Evolutionary conservation across 2,888 invertebrate genomes (phyloP).

Genomic region (Drosophila monieri): DNA sequence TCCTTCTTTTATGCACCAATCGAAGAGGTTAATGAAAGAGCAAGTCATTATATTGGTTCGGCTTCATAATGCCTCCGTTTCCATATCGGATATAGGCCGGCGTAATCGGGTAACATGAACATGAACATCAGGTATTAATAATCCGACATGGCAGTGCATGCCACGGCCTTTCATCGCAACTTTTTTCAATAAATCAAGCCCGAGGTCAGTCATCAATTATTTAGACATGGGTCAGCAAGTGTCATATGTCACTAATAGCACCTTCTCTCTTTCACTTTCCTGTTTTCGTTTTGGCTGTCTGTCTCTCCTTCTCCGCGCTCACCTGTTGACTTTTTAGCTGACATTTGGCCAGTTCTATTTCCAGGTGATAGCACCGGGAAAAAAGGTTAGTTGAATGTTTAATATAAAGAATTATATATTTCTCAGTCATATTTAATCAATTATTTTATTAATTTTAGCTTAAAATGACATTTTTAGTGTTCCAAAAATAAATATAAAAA

Average conservation of each 20-base stretch:
- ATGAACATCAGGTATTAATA: conserved; percentile 29
- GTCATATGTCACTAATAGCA: conserved; percentile 30
- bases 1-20: conserved; percentile 4
- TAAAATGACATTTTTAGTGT: too few species aligned
- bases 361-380: conserved; percentile 4
- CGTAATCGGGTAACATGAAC: conserved; percentile 23
- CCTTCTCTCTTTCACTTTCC: conserved; percentile 7
- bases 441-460: too few species aligned
- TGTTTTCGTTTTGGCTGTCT: too few species aligned
- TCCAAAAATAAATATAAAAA: too few species aligned
- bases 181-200: conserved; percentile 67
- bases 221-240: conserved; percentile 50
- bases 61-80: conserved; percentile 6
- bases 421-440: too few species aligned
- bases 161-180: conserved; percentile 18
- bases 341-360: conserved; percentile 35
- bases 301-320: conserved; percentile 12
- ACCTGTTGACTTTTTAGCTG: conserved; percentile 45
- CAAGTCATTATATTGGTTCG: conserved; percentile 22
- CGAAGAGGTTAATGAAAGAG: conserved; percentile 18
- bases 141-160: conserved; percentile 12
- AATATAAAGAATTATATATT: too few species aligned
- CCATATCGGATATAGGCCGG: conserved; percentile 26
- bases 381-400: background rate
- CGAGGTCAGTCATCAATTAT: conserved; percentile 71